Base-by-base conservation (phyloP, 2,113 vertebrate genomes). In the Mellivora capensis region DNA sequence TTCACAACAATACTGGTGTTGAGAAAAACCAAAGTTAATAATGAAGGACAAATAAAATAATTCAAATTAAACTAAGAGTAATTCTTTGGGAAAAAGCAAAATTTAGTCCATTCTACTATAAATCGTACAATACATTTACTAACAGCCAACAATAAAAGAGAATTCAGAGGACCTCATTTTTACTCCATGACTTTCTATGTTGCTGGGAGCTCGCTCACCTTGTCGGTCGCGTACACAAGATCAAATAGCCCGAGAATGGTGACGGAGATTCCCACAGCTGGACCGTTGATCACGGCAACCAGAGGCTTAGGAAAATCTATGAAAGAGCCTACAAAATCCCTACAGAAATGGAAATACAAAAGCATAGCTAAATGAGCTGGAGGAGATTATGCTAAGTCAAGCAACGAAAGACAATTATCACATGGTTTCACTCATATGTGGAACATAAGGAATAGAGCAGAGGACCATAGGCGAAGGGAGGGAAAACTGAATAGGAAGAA, bases 241-340 rank as follows among this genome's bases (percentile, higher is more conserved):
- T 99, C 99, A 76, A 99, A 99, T 3, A 99, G 97, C 5, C 98
- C 99, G 1, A 99, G 98, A 15, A 99, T 0, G 0, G 99, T 99
- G 83, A 99, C 99, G 0, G 98, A 93, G 47, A 99, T 97, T 8
- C 99, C 99, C 72, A 99, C 54, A 21, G 99, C 99, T 17, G 99
- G 99, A 2, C 99, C 99, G 3, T 99, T 99, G 37, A 99, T 98
- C 79, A 99, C 97, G 14, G 98, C 99, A 82, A 99, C 84, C 91
- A 99, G 98, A 47, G 99, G 99, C 91, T 99, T 99, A 10, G 99
- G 99, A 76, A 99, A 99, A 97, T 99, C 99, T 57, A 99, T 99
- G 94, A 99, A 99, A 21, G 93, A 87, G 34, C 4, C 96, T 57
- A 99, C 99, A 23, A 99, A 99, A 0, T 97, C 84, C 91, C 99